Percentiles rank a stretch among this genome's conserved stretches.
phyloP scores from a whole-genome alignment of 2,888 invertebrate genomes.

The Melieria omissa region DNA sequence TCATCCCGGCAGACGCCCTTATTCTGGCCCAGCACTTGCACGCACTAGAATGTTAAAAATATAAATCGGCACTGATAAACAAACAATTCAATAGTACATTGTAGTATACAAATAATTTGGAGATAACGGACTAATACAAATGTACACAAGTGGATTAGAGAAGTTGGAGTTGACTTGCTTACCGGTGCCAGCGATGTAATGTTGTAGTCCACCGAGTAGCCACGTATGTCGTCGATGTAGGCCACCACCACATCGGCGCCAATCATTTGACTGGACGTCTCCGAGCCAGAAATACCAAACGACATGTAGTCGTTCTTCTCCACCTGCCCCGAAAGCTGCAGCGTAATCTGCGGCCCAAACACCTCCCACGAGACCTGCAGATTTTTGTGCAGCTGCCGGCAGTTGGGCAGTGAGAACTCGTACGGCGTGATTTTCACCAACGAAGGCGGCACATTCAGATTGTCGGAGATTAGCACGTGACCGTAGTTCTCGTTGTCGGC shows the following conservation, averaged over 20 bases:
- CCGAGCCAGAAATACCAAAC: slow-evolving; percentile 86
- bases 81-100: not conserved
- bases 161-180: slow-evolving; percentile 41
- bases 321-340: slow-evolving; percentile 82
- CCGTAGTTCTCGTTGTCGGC: slow-evolving; percentile 76
- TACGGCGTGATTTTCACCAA: slow-evolving; percentile 73
- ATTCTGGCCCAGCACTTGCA: slow-evolving; percentile 85
- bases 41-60: slow-evolving; percentile 71
- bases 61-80: not conserved
- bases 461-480: slow-evolving; percentile 81
- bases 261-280: slow-evolving; percentile 79
- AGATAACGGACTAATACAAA: no score
- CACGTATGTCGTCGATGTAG: slow-evolving; percentile 78
- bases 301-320: slow-evolving; percentile 84
- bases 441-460: slow-evolving; percentile 89
- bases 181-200: slow-evolving; percentile 85
- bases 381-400: slow-evolving; percentile 85
- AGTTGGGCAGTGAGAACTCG: slow-evolving; percentile 80
- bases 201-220: slow-evolving; percentile 84
- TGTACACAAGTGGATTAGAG: no score
- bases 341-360: slow-evolving; percentile 87
- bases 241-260: slow-evolving; percentile 87
- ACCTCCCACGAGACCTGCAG: slow-evolving; percentile 90
- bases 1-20: slow-evolving; percentile 89
- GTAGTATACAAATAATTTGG: no score